Evolutionary conservation across 2,888 invertebrate genomes (phyloP), one percentile per base, ranked within the genome.

Genomic region (Epicampocera succincta): DNA sequence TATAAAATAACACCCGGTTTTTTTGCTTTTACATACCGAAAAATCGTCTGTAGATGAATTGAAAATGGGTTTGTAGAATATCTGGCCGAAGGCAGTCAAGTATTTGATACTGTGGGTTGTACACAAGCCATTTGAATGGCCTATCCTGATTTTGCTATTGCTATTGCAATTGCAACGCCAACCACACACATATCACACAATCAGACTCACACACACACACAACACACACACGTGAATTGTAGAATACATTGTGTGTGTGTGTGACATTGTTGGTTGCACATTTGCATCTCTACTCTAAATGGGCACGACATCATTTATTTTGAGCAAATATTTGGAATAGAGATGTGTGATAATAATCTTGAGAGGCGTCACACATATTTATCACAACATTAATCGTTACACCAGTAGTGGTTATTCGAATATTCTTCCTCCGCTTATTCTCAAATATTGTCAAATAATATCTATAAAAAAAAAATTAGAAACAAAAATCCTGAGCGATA

Each of bases 131-230:
- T 21, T 76, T 15, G 38, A 58, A 29, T 46, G 60, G 76, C 72
- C 80, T 76, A 73, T 33, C 60, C 76, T 56, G 52, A 56, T 71
- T 80, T 46, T 66, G 46, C 54, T 61, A 61, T 15, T 50, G 21
- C 17, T 19, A 50, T 33, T 33, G 33, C 33, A 33, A 9, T 9
- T 4, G 6, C 33, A 33, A 33, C 33, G 25, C 25, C 33, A 33
- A 11, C 12, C 8, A 42, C 50, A 25, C 5, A 25, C 25, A 25
- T 3, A 33, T 8, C 3, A 21, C 56, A 25, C n/a, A 33, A 38
- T 13, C 25, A 19, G 8, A 21, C 12, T 17, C 1, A 50, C 15
- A 21, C 29, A 60, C 12, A 19, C 40, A 60, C 25, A 50, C 12
- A 3, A 38, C 3, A n/a, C 33, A 50, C 6, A n/a, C 33, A 13